Conservation (phyloP, 2,113 vertebrate genomes). For the Triplophysa siluroides region DNA sequence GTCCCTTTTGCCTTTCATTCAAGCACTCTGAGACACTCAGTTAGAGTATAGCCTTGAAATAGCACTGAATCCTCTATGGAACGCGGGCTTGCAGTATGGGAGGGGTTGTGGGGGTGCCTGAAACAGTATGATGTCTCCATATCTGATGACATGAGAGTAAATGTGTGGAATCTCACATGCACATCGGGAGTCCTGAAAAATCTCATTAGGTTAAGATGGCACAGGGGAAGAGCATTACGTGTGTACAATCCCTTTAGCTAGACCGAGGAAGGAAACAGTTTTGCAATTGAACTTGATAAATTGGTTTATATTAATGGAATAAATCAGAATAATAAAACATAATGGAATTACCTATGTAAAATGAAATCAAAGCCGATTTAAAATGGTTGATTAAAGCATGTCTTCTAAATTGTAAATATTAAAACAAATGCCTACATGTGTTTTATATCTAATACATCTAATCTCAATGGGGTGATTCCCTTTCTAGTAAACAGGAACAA, state of each 20-base stretch:
- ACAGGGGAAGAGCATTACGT: not conserved
- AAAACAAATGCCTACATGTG: no score
- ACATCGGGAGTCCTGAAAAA: conserved; percentile 12
- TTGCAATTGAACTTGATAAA: not conserved
- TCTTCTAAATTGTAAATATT: no score
- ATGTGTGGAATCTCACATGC: conserved; percentile 17
- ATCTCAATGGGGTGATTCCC: not conserved
- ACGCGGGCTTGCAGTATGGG: conserved; percentile 32
- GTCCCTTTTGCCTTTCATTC: conserved; percentile 48
- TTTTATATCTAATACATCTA: not conserved
- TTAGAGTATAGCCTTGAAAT: conserved; percentile 51
- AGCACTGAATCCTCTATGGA: conserved; percentile 51
- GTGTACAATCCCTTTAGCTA: not conserved
- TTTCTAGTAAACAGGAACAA: not conserved
- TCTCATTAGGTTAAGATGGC: conserved; percentile 11
- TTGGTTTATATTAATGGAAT: not conserved
- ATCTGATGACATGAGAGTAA: conserved; percentile 13
- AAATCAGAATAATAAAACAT: not conserved
- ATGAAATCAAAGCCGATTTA: not conserved
- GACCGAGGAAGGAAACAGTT: not conserved
- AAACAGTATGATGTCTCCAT: conserved; percentile 25
- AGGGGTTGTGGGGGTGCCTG: conserved; percentile 22
- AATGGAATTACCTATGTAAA: not conserved
- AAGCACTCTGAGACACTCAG: conserved; percentile 54
- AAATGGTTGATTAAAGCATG: no score